These are phyloP conservation scores for Melipona beecheii DNA, from an alignment of 2,888 invertebrate genomes.

Conservation along the genomic window DNA sequence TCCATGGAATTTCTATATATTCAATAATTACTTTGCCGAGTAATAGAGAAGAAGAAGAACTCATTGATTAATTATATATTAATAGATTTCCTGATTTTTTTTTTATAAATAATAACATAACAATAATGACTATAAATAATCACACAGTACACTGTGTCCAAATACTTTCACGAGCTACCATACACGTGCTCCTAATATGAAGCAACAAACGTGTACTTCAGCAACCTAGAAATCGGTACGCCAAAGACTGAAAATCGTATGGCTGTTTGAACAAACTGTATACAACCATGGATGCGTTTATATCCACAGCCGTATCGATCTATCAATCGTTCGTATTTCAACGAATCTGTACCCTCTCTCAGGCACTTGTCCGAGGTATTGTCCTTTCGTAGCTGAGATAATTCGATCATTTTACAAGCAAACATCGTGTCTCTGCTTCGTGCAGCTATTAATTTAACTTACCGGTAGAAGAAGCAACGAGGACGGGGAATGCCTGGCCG, in stretches of 20 bases:
- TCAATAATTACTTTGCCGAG: no score
- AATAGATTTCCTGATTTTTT: no score
- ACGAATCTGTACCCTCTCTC: background rate
- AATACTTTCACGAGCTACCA: background rate
- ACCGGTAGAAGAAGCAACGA: constrained; percentile 89
- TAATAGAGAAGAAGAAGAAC: no score
- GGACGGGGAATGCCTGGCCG: constrained; percentile 87
- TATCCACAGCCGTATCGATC: constrained; percentile 21
- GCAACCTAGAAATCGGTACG: background rate
- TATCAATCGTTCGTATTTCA: background rate
- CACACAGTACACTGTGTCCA: background rate
- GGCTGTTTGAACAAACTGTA: constrained; percentile 1
- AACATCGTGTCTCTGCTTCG: constrained; percentile 23
- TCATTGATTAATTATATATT: no score
- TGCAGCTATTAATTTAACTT: constrained; percentile 82
- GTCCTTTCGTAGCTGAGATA: background rate
- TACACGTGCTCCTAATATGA: background rate
- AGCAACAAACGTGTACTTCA: background rate
- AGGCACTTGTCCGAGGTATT: no score
- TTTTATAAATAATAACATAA: no score
- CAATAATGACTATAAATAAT: no score
- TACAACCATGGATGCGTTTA: constrained; percentile 10
- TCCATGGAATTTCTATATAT: no score
- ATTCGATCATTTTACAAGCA: constrained; percentile 40
- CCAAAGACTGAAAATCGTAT: constrained; percentile 36